Conservation (phyloP, 2,797 vertebrate species). For the Telmatherina bonti region DNA sequence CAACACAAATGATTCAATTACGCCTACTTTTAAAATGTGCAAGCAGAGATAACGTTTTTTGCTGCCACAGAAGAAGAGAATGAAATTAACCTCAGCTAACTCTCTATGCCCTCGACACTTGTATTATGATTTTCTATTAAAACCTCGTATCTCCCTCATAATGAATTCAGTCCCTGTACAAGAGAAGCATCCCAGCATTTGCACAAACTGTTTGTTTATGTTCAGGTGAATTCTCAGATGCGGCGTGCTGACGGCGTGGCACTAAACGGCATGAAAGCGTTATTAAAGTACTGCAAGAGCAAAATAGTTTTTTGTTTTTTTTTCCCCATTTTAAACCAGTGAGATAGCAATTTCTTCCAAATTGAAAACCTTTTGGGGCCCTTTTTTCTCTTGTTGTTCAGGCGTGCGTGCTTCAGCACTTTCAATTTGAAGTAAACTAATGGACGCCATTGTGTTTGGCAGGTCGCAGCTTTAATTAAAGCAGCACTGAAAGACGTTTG, state of each 20-base stretch:
- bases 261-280: constrained; percentile 27
- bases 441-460: too few relatives aligned
- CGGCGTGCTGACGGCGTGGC: constrained; percentile 23
- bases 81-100: constrained; percentile 76
- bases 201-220: constrained; percentile 62
- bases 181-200: constrained; percentile 33
- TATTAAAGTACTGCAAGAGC: constrained; percentile 19
- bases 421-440: constrained; percentile 4
- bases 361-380: constrained; percentile 9
- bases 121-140: constrained; percentile 78
- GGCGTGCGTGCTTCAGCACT: background rate
- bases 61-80: constrained; percentile 65
- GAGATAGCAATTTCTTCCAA: constrained; percentile 17
- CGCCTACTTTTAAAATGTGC: constrained; percentile 74
- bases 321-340: constrained; percentile 29
- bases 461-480: background rate
- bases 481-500: background rate
- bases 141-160: constrained; percentile 61
- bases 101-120: constrained; percentile 62
- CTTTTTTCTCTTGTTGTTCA: background rate
- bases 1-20: constrained; percentile 79
- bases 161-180: constrained; percentile 58
- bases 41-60: constrained; percentile 68
- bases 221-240: constrained; percentile 55
- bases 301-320: constrained; percentile 21